These are phyloP conservation scores for Eulithis prunata DNA, from an alignment of 2,888 invertebrate genomes.

Conservation along the genomic window DNA sequence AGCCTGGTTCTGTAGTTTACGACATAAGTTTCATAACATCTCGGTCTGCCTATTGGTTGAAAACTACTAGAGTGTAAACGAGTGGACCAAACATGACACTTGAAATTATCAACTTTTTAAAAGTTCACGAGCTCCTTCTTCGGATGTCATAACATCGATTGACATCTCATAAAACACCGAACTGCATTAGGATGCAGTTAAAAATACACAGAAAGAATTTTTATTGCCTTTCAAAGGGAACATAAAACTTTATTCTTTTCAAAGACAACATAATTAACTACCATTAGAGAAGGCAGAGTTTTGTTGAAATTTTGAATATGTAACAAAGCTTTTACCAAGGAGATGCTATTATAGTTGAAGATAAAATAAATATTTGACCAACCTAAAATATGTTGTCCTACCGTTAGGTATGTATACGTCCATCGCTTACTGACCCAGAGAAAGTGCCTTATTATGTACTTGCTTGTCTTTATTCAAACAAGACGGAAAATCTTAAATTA, in stretches of 20 bases:
- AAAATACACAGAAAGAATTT: constrained; percentile 70
- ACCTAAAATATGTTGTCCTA: constrained; percentile 56
- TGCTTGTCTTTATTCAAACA: constrained; percentile 17
- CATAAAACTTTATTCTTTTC: constrained; percentile 69
- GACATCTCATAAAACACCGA: constrained; percentile 44
- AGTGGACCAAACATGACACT: constrained; percentile 46
- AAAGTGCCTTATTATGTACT: constrained; percentile 46
- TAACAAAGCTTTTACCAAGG: constrained; percentile 6
- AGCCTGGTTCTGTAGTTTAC: constrained; percentile 66
- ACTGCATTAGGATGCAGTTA: constrained; percentile 68
- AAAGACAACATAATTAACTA: constrained; percentile 63
- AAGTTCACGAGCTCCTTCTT: constrained; percentile 34
- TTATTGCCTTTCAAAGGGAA: constrained; percentile 66
- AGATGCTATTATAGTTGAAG: constrained; percentile 29
- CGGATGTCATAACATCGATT: constrained; percentile 17
- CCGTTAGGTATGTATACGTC: constrained; percentile 55
- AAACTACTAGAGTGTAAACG: constrained; percentile 55
- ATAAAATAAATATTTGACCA: constrained; percentile 46
- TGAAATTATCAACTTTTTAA: constrained; percentile 50
- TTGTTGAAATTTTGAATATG: constrained; percentile 36
- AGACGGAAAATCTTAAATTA: constrained; percentile 27
- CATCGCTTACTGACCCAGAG: constrained; percentile 51
- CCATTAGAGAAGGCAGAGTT: constrained; percentile 47
- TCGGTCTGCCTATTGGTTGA: constrained; percentile 45
- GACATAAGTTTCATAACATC: constrained; percentile 65